Evolutionary conservation across 2,888 invertebrate genomes (phyloP), one percentile per base, ranked within the genome.

Genomic region (Autographa pulchrina): DNA sequence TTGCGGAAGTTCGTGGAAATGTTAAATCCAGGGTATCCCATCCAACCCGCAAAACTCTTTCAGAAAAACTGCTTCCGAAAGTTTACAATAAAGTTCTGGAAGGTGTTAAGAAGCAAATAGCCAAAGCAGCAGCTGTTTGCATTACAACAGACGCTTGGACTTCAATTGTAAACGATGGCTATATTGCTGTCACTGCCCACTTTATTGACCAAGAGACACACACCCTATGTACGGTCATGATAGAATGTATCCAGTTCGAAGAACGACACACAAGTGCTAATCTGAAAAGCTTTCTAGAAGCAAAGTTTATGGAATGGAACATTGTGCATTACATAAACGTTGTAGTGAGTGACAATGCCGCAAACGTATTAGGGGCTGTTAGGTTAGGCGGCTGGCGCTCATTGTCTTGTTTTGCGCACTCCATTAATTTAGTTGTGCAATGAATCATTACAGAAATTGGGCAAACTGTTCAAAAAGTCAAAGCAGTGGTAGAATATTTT

Each of bases 401-500:
- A 1, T 9, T 74, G 11, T 14, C 70, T 65, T 74, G 70, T 5
- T 74, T 54, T 20, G 74, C 70, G 1, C 70, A 73, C 41, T 68
- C 68, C 16, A 61, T 72, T 13, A 72, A 68, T 20, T 73, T 65
- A 14, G 69, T 69, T 4, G 70, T 65, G 13, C 68, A 70, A n/a
- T 14, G 38, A 0, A 70, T 67, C 5, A 62, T 70, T 1, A n/a
- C 14, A 0, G 71, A 59, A n/a, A 68, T 82, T 43, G 63, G 69
- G 1, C 69, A 70, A 0, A 76, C 75, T 0, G 25, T 72, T 2
- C 25, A 43, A 0, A 76, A 65, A 14, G 82, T 70, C 4, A 70
- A 74, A 6, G 48, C n/a, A 0, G 13, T 70, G 3, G 7, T 68
- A 0, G 60, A 84, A 62, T 81, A 70, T 70, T 84, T 85, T 72